Conservation (phyloP, 2,797 vertebrate genomes). For the Atherinosoma microstoma region DNA sequence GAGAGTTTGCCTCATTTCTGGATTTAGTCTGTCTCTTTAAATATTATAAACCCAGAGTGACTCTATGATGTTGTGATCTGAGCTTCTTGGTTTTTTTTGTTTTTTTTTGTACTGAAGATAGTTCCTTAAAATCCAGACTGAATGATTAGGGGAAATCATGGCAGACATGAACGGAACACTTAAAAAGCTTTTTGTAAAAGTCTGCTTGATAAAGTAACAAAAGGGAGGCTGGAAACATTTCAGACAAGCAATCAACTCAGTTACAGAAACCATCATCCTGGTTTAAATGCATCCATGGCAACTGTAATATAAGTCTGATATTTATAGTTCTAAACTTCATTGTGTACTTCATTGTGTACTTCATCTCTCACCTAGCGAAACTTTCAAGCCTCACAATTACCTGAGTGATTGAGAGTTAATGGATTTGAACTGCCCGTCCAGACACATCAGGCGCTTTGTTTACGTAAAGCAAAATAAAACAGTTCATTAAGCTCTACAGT, state of each 20-base stretch:
- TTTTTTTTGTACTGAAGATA: too few species aligned
- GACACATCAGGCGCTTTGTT: neutral
- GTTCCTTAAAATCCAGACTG: too few species aligned
- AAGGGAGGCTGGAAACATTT: neutral
- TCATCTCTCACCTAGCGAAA: neutral
- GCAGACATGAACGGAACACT: too few species aligned
- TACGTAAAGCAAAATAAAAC: slow-evolving; percentile 7
- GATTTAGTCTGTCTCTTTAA: neutral
- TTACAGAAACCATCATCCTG: neutral
- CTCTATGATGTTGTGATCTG: too few species aligned
- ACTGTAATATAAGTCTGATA: neutral
- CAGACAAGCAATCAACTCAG: neutral
- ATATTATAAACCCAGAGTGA: too few species aligned
- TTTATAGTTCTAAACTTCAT: neutral
- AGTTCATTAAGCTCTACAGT: neutral
- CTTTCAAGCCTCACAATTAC: neutral
- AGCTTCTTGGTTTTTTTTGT: too few species aligned
- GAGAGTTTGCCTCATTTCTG: neutral
- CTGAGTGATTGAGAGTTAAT: slow-evolving; percentile 4
- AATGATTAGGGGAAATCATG: neutral
- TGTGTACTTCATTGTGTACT: too few species aligned
- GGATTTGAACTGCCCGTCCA: slow-evolving; percentile 9
- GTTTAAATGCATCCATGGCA: neutral
- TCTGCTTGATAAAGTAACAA: neutral
- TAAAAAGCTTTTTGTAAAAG: neutral